Evolutionary conservation across 2,888 invertebrate genomes (phyloP).

Genomic region (Agriotes lineatus): DNA sequence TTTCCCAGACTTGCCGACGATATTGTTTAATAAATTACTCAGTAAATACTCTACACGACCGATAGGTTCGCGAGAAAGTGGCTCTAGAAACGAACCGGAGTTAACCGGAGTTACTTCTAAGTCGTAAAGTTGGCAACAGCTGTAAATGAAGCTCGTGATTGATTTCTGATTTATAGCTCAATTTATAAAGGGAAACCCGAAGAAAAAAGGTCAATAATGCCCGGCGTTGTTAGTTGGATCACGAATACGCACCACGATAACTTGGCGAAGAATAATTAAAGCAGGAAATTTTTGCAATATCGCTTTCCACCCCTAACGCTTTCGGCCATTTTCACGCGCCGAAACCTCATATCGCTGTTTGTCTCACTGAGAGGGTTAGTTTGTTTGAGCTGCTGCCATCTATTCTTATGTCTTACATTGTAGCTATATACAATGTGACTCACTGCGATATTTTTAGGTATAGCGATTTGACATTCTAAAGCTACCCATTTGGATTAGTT

Average conservation of each 20-base stretch:
- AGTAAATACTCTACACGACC: constrained; percentile 30
- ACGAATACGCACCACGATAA: constrained; percentile 33
- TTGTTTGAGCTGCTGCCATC: no score
- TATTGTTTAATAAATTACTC: constrained; percentile 36
- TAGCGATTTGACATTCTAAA: no score
- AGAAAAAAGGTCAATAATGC: constrained; percentile 42
- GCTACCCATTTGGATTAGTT: no score
- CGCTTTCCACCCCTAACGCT: neutral
- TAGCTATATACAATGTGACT: no score
- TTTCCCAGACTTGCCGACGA: constrained; percentile 4
- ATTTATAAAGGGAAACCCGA: constrained; percentile 42
- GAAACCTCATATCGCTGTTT: no score
- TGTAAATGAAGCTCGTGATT: constrained; percentile 49
- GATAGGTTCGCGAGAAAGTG: constrained; percentile 36
- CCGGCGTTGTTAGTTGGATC: constrained; percentile 37
- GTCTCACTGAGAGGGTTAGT: no score
- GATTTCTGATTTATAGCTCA: constrained; percentile 52
- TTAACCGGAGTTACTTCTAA: constrained; percentile 44
- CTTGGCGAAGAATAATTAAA: constrained; percentile 32
- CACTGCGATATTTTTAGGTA: no score
- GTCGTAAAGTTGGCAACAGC: constrained; percentile 48
- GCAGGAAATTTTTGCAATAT: constrained; percentile 15
- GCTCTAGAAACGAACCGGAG: constrained; percentile 40
- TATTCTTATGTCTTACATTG: no score
- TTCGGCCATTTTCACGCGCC: neutral